Conservation (phyloP, 30 jellyfish, hydroid and myxozoan genomes). For the Clytia hemisphaerica region DNA sequence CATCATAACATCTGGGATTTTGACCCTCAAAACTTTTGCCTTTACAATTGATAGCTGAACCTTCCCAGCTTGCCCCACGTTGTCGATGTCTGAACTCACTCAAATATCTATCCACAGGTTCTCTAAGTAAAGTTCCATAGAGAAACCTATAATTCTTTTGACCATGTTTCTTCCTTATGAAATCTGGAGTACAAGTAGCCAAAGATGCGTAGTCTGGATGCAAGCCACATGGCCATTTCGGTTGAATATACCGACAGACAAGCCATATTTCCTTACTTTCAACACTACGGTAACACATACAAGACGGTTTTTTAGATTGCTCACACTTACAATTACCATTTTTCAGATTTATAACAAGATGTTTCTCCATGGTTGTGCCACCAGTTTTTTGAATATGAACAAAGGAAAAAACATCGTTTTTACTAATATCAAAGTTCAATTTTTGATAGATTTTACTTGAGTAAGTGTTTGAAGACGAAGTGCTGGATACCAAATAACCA, state of each 20-base stretch:
- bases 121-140: conserved; percentile 60
- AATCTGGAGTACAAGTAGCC: conserved; percentile 49
- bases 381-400: conserved; percentile 92
- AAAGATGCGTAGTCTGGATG: conserved; percentile 79
- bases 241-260: conserved; percentile 59
- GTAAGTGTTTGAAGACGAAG: too few species aligned
- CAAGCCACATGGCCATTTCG: conserved; percentile 92
- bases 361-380: conserved; percentile 67
- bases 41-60: conserved; percentile 42
- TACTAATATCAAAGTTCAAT: neutral
- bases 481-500: too few species aligned
- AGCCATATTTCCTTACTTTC: conserved; percentile 62
- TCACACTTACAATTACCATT: conserved; percentile 49
- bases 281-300: conserved; percentile 54
- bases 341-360: conserved; percentile 13
- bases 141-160: conserved; percentile 16
- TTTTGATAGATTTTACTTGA: too few species aligned
- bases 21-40: conserved; percentile 11
- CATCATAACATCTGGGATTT: conserved; percentile 42
- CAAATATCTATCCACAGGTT: conserved; percentile 60
- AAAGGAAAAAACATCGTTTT: conserved; percentile 45
- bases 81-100: conserved; percentile 89
- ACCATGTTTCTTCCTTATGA: conserved; percentile 18
- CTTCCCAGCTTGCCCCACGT: conserved; percentile 87
- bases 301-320: conserved; percentile 12